Evolutionary conservation across 2,113 vertebrate species (phyloP).

Genomic region (Gymnorhina tibicen): DNA sequence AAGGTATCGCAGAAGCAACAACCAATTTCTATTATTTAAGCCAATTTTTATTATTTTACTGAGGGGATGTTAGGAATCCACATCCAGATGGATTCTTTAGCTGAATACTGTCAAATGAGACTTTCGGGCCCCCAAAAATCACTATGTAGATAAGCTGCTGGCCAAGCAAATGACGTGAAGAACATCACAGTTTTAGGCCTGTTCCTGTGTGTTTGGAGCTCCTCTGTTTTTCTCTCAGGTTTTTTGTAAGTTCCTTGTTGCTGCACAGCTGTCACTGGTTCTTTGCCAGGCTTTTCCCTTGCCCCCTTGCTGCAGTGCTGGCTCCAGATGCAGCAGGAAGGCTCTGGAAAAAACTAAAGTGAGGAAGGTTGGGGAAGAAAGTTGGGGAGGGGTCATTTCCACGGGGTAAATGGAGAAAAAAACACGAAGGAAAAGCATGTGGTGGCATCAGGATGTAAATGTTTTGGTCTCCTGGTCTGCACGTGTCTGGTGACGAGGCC

Average conservation of each 20-base stretch:
- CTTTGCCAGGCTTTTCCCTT: not conserved
- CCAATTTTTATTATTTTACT: not conserved
- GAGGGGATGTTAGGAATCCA: not conserved
- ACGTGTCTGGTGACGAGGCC: accelerated
- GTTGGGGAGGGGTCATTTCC: not conserved
- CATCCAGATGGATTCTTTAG: not conserved
- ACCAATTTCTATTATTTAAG: not conserved
- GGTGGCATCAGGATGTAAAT: not conserved
- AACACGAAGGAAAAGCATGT: not conserved
- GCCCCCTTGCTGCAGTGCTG: not conserved
- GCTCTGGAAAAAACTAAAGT: not conserved
- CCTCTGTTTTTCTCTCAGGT: not conserved
- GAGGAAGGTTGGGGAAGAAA: not conserved
- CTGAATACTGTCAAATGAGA: not conserved
- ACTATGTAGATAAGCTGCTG: not conserved
- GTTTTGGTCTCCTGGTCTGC: not conserved
- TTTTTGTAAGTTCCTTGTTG: not conserved
- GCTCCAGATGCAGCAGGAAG: not conserved
- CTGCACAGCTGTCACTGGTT: not conserved
- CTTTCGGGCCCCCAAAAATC: not conserved
- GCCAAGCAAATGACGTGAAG: accelerated
- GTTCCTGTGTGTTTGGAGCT: not conserved
- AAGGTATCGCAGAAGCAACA: conserved; percentile 37
- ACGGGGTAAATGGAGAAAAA: not conserved
- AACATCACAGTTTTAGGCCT: not conserved